These are phyloP conservation scores for Plutella xylostella DNA, from an alignment of 2,888 invertebrate genomes.

Conservation along the genomic window DNA sequence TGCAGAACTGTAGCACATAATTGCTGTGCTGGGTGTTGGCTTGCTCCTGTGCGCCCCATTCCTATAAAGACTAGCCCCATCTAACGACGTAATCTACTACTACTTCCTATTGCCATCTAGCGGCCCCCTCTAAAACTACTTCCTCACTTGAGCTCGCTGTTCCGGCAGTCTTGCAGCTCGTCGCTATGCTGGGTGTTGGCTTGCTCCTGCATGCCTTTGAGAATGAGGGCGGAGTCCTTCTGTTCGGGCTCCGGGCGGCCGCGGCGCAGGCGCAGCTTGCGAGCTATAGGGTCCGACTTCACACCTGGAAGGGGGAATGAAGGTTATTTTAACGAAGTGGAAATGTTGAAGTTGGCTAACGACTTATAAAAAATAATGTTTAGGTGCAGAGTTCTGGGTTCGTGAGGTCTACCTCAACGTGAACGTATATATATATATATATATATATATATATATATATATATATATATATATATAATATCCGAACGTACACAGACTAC, in stretches of 20 bases:
- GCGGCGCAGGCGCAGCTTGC: slow-evolving; percentile 89
- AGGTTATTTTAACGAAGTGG: too few species aligned
- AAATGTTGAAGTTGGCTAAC: too few species aligned
- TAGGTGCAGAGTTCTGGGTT: too few species aligned
- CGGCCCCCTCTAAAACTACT: neutral
- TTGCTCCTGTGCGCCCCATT: too few species aligned
- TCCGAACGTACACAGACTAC: too few species aligned
- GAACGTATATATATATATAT: too few species aligned
- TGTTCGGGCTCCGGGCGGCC: slow-evolving; percentile 78
- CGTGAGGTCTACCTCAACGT: too few species aligned
- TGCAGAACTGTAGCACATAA: slow-evolving; percentile 73
- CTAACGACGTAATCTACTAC: too few species aligned
- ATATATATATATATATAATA: too few species aligned
- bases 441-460: too few species aligned
- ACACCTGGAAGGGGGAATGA: slow-evolving; percentile 26
- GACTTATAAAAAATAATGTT: too few species aligned
- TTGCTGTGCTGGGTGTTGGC: slow-evolving; percentile 77
- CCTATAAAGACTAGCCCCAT: too few species aligned
- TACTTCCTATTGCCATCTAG: neutral
- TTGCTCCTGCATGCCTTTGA: slow-evolving; percentile 79
- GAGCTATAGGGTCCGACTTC: slow-evolving; percentile 88
- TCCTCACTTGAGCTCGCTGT: slow-evolving; percentile 75
- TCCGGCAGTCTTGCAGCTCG: slow-evolving; percentile 69
- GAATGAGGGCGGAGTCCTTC: slow-evolving; percentile 87
- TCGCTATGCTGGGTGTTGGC: slow-evolving; percentile 77